Conservation (phyloP, 2,797 vertebrate species). For the Onychomys arenicola region DNA sequence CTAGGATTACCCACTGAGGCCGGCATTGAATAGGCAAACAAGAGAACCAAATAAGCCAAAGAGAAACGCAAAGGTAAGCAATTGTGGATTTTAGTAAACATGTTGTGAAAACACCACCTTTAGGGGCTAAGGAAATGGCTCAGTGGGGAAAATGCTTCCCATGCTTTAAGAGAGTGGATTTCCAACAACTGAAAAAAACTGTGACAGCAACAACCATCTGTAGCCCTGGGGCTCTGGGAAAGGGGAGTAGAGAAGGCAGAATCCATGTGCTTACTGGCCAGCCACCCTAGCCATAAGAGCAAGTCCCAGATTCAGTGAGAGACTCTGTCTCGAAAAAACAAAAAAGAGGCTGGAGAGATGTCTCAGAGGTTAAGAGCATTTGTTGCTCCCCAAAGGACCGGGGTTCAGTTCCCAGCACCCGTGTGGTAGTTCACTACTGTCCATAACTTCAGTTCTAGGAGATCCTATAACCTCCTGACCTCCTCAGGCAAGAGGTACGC, state of each 20-base stretch:
- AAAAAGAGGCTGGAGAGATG: neutral
- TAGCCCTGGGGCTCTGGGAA: neutral
- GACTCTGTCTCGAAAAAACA: neutral
- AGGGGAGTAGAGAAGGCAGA: neutral
- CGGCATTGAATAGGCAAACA: neutral
- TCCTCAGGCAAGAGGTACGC: neutral
- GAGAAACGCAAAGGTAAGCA: neutral
- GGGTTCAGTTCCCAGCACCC: neutral
- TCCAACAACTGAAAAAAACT: neutral
- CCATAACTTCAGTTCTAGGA: neutral
- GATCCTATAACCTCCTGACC: neutral
- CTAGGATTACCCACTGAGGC: neutral
- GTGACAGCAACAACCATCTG: neutral
- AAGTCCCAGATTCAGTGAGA: neutral
- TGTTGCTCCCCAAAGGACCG: neutral
- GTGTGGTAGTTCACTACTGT: neutral
- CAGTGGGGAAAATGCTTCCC: neutral
- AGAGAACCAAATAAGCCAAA: neutral
- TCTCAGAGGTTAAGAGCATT: neutral
- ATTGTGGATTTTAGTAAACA: neutral
- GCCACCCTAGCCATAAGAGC: neutral
- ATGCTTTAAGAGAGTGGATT: neutral
- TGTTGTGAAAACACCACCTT: neutral
- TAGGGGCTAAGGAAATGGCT: neutral
- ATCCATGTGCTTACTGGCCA: neutral